Percentiles rank a stretch among this genome's conserved stretches.
Conservation (phyloP, 2,888 invertebrate genomes). For the Nephrotoma flavescens region DNA sequence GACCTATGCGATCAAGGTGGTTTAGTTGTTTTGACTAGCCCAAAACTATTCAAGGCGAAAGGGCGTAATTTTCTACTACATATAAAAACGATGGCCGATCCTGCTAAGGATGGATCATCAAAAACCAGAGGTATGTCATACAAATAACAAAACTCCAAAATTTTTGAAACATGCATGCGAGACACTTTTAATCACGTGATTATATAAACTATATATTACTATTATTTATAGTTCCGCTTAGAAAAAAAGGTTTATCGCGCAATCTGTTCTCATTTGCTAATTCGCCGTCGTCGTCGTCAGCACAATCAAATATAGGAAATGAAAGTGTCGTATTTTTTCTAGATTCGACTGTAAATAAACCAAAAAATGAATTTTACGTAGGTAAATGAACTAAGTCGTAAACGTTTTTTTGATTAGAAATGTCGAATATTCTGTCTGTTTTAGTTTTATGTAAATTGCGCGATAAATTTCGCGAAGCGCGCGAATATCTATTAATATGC, state of each 20-base stretch:
- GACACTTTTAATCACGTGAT: background rate
- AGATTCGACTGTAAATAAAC: slow-evolving; percentile 18
- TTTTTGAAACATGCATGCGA: background rate
- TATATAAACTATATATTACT: background rate
- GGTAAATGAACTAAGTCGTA: slow-evolving; percentile 15
- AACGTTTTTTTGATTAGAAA: slow-evolving; percentile 5
- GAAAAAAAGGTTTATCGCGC: slow-evolving; percentile 22
- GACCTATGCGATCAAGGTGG: slow-evolving; percentile 78
- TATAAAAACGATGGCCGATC: slow-evolving; percentile 52
- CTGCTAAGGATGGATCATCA: slow-evolving; percentile 41
- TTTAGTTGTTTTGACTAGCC: slow-evolving; percentile 72
- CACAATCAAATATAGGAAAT: slow-evolving; percentile 18
- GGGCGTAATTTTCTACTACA: slow-evolving; percentile 68
- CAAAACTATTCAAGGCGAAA: slow-evolving; percentile 61
- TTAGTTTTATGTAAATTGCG: slow-evolving; percentile 7
- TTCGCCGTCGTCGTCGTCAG: slow-evolving; percentile 14
- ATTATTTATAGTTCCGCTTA: slow-evolving; percentile 20
- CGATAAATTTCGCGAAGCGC: background rate
- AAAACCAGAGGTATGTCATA: slow-evolving; percentile 27
- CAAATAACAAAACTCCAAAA: background rate
- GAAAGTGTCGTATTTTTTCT: slow-evolving; percentile 17
- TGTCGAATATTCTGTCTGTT: slow-evolving; percentile 8
- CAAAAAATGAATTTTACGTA: slow-evolving; percentile 21
- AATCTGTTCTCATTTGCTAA: slow-evolving; percentile 21
- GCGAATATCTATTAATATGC: background rate